Evolutionary conservation across 2,888 invertebrate genomes (phyloP).

Genomic region (Muschampia plurimacula): DNA sequence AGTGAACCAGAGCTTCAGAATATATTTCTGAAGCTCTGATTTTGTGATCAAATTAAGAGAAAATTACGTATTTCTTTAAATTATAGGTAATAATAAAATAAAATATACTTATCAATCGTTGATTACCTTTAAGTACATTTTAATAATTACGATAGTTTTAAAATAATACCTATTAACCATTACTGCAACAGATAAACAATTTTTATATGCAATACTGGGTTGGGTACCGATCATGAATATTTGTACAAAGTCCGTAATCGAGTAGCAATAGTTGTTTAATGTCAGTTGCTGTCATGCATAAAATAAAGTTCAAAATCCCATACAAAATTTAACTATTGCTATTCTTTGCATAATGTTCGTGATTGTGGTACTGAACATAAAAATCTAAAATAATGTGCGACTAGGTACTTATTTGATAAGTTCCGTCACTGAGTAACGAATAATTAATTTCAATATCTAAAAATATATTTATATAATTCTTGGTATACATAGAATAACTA

Average conservation of each 20-base stretch:
- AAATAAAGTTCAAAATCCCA: too few relatives aligned
- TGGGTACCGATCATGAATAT: not conserved
- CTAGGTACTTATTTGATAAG: not conserved
- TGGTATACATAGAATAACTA: slow-evolving; percentile 28
- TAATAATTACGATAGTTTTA: not conserved
- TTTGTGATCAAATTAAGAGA: too few relatives aligned
- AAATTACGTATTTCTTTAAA: too few relatives aligned
- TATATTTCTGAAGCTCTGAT: too few relatives aligned
- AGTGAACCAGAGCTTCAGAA: too few relatives aligned
- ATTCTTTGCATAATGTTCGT: too few relatives aligned
- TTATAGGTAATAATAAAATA: too few relatives aligned
- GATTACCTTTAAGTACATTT: too few relatives aligned
- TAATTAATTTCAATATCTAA: slow-evolving; percentile 24
- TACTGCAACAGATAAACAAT: not conserved
- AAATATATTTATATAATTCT: slow-evolving; percentile 24
- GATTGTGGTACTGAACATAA: not conserved
- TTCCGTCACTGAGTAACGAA: slow-evolving; percentile 17
- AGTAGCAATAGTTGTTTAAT: not conserved
- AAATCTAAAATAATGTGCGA: not conserved
- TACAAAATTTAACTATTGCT: too few relatives aligned
- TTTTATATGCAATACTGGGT: not conserved
- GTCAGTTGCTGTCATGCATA: too few relatives aligned
- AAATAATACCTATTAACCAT: not conserved
- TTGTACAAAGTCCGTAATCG: not conserved
- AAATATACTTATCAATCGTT: too few relatives aligned